Base-by-base conservation (phyloP, 2,888 invertebrate species). In the Epirrhoe tristata region DNA sequence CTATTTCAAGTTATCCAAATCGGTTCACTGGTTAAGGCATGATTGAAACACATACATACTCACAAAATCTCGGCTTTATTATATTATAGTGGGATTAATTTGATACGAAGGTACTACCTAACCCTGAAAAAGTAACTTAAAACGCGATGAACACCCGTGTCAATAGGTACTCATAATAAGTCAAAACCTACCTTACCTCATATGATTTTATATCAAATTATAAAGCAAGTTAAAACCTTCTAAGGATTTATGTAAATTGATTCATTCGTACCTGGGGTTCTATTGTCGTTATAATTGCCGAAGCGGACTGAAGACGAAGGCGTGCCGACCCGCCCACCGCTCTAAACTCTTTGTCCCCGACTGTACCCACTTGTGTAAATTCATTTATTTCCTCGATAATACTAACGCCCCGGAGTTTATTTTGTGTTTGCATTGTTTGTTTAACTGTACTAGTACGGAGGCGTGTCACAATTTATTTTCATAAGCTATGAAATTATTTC, bases 401-500 rank as follows among this genome's bases (percentile, higher is more conserved):
- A 77, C 74, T 50, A 67, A 75, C 82, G 80, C 81, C 84, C 84
- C 77, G 78, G 77, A 83, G 89, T 89, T 90, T 90, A 85, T 84
- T 85, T 84, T 79, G 82, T 88, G 85, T 88, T 86, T 88, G 86
- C 75, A 82, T 91, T 91, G 90, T 91, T 90, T 91, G 81, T 86
- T 77, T 84, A 84, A 85, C 86, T 83, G 85, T 86, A 83, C 83
- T 71, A 62, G 36, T 70, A 60, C 55, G 68, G 69, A 78, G 82
- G 81, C 79, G 77, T 75, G 74, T 56, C 70, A 17, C 53, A 58
- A 61, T 57, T 66, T 72, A 70, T 75, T 65, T 72, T 77, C 69
- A 64, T 71, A 36, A 59, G 46, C 64, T 61, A 57, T 67, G 54
- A 64, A 59, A 58, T 58, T 46, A 59, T 52, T 56, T 50, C 32